These are phyloP conservation scores for Pseudonaja textilis DNA, from an alignment of 2,113 vertebrate genomes.

Conservation along the genomic window DNA sequence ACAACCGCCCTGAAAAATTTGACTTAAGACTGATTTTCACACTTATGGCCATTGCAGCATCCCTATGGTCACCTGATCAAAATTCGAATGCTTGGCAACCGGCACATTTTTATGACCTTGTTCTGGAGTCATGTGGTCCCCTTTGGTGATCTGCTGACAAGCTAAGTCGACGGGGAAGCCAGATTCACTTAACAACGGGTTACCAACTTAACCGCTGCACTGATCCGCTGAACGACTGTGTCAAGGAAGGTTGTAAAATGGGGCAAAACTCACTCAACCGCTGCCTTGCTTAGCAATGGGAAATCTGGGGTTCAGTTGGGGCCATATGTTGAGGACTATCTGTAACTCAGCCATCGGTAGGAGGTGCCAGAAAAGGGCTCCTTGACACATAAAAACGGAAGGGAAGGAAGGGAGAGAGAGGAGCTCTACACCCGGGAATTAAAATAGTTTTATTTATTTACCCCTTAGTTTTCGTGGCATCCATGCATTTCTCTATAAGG, in stretches of 20 bases:
- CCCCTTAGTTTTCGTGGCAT: slow-evolving; percentile 73
- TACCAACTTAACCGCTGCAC: background rate
- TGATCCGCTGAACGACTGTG: background rate
- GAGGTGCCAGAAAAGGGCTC: background rate
- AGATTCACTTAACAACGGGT: background rate
- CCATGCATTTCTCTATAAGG: slow-evolving; percentile 75
- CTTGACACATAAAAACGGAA: background rate
- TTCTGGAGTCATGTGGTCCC: no score
- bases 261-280: background rate
- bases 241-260: background rate
- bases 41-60: background rate
- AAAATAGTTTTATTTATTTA: slow-evolving; percentile 45
- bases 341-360: background rate
- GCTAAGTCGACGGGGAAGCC: background rate
- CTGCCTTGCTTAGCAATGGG: background rate
- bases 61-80: background rate
- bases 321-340: background rate
- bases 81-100: background rate
- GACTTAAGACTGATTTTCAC: background rate
- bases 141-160: background rate
- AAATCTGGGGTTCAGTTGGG: background rate
- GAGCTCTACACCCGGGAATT: rapidly evolving
- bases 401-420: no score
- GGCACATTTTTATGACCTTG: background rate
- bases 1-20: background rate